Evolutionary conservation across 2,888 invertebrate species (phyloP).

Genomic region (Chymomyza procnemis): DNA sequence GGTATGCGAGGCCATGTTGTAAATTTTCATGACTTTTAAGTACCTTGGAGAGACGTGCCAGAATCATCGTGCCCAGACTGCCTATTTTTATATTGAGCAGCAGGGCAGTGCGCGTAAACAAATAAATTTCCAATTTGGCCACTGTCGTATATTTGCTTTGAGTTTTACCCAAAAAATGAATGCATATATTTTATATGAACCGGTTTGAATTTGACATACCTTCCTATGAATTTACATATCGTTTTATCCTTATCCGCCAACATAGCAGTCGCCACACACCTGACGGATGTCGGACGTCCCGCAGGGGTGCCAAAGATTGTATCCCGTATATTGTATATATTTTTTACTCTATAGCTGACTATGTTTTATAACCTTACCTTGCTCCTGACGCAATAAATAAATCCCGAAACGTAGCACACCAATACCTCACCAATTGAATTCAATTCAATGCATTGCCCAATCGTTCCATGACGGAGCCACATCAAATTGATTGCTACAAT

Average conservation of each 20-base stretch:
- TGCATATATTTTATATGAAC: slow-evolving; percentile 16
- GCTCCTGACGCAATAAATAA: slow-evolving; percentile 62
- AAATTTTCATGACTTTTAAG: slow-evolving; percentile 73
- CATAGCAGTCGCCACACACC: slow-evolving; percentile 39
- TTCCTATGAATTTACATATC: slow-evolving; percentile 69
- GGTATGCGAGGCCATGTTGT: slow-evolving; percentile 57
- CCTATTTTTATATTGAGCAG: slow-evolving; percentile 4
- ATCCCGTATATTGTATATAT: not conserved
- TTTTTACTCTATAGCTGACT: slow-evolving; percentile 15
- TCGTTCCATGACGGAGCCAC: slow-evolving; percentile 51
- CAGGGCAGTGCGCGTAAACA: slow-evolving; percentile 60
- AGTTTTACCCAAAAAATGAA: slow-evolving; percentile 8
- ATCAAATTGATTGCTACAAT: slow-evolving; percentile 73
- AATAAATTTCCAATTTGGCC: slow-evolving; percentile 72
- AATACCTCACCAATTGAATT: slow-evolving; percentile 2
- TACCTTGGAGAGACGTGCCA: slow-evolving; percentile 38
- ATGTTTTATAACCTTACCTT: slow-evolving; percentile 62
- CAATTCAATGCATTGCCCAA: slow-evolving; percentile 6
- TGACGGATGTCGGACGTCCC: slow-evolving; percentile 53
- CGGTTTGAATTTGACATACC: slow-evolving; percentile 64
- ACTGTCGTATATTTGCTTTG: slow-evolving; percentile 64
- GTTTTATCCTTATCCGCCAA: slow-evolving; percentile 64
- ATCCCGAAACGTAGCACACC: slow-evolving; percentile 23
- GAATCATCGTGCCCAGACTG: not conserved
- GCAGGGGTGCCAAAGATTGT: slow-evolving; percentile 61